Evolutionary conservation across 2,888 invertebrate genomes (phyloP), one percentile per base, ranked within the genome.

Genomic region (Lycia hirtaria): DNA sequence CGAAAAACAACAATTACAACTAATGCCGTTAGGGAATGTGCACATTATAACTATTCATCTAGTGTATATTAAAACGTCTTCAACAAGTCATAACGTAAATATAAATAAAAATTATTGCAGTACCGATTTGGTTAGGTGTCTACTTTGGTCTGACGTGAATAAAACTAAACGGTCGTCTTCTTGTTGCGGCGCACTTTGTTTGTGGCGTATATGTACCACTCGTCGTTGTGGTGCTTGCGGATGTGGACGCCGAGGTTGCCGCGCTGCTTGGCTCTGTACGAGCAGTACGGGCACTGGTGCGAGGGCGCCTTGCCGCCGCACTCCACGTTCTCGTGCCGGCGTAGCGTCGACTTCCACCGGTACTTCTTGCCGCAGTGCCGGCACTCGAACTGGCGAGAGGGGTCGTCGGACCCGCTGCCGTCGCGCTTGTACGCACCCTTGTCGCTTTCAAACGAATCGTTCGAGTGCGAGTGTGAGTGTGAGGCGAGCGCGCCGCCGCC

Each of bases 331-430:
- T 96, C 96, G 88, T 97, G 97, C 3, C 96, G 94, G 9, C 96
- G 93, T 92, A 96, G 93, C 58, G 96, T 96, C 45, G 96, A 96
- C 88, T 96, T 97, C 96, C 97, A 97, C 73, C 96, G 94, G 85
- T 97, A 97, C 67, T 95, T 94, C 84, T 97, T 97, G 64, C 97
- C 96, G 87, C 97, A 97, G 80, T 96, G 96, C 47, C 96, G 93
- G 78, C 97, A 97, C 44, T 96, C 94, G 85, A 96, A 96, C 76
- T 95, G 94, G 3, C 94, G 87, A 68, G 88, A 87, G 24, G 93
- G 92, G 73, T 93, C 94, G 77, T 93, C 88, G 75, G 82, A 81
- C 68, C 79, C 71, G 75, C 73, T 80, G 50, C 80, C 83, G 73
- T 81, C 85, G 26, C 83, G 72, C 66, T 75, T 77, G 33, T 41